Percentiles rank a stretch among this genome's conserved stretches.
Conservation (phyloP, 2,797 vertebrate species). For the Enteromius treurensis region DNA sequence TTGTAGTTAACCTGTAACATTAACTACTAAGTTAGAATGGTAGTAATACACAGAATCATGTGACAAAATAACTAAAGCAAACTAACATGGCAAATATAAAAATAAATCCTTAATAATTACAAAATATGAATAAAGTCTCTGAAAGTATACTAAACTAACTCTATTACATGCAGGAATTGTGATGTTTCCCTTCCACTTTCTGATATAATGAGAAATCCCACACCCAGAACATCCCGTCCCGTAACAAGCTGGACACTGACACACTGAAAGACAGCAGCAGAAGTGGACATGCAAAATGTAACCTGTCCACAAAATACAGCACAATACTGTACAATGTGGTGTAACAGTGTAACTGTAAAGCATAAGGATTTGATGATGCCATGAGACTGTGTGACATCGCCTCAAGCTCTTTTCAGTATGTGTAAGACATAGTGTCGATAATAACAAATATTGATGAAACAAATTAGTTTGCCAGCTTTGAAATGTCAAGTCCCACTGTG, state of each 20-base stretch:
- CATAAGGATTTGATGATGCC: slow-evolving; percentile 25
- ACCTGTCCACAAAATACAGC: slow-evolving; percentile 38
- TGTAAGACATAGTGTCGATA: slow-evolving; percentile 37
- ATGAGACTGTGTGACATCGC: not conserved
- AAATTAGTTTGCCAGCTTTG: not conserved
- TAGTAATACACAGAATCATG: not conserved
- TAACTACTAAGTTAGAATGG: not conserved
- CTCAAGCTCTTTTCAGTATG: slow-evolving; percentile 4
- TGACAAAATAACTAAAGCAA: not conserved
- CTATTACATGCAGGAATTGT: slow-evolving; percentile 42
- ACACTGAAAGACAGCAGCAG: slow-evolving; percentile 43
- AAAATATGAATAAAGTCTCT: not conserved
- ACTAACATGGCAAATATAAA: not conserved
- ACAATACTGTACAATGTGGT: not conserved
- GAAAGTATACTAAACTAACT: not conserved
- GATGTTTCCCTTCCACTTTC: not conserved
- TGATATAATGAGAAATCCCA: slow-evolving; percentile 34
- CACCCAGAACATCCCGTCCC: slow-evolving; percentile 8
- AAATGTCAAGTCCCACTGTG: slow-evolving; percentile 9
- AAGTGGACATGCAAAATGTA: slow-evolving; percentile 23
- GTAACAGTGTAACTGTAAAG: slow-evolving; percentile 36
- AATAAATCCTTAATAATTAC: not conserved
- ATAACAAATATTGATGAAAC: not conserved
- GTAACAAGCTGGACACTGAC: slow-evolving; percentile 34
- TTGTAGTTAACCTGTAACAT: no score